phyloP scores from a whole-genome alignment of 2,113 vertebrate species.

The Miniopterus natalensis region DNA sequence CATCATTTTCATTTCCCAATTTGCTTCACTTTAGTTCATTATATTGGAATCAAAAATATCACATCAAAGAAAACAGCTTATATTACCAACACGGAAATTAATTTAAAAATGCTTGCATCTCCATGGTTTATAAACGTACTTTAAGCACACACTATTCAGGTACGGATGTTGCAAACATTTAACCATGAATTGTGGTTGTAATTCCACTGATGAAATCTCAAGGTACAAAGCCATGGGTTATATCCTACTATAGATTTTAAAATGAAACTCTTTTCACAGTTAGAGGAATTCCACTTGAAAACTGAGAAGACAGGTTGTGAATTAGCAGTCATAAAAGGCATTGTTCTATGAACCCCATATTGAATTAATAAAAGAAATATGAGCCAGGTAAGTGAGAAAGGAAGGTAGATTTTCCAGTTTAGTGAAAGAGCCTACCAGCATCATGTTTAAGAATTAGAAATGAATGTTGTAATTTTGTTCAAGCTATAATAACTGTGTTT shows the following conservation, averaged over 20 bases:
- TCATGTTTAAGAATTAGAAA: slow-evolving; percentile 38
- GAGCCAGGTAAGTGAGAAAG: neutral
- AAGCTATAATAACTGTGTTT: neutral
- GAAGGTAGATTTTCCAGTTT: slow-evolving; percentile 5
- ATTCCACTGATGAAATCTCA: slow-evolving; percentile 47
- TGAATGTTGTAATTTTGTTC: neutral
- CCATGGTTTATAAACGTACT: neutral
- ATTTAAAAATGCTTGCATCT: slow-evolving; percentile 30
- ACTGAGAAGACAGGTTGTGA: slow-evolving; percentile 56
- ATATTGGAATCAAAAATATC: neutral
- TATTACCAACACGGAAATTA: slow-evolving; percentile 2
- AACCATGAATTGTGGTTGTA: slow-evolving; percentile 60
- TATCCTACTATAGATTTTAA: slow-evolving; percentile 60
- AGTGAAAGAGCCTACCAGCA: neutral
- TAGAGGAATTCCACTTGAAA: slow-evolving; percentile 59
- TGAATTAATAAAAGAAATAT: slow-evolving; percentile 72
- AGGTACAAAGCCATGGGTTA: slow-evolving; percentile 24
- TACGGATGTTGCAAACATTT: neutral
- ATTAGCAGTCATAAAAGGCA: slow-evolving; percentile 68
- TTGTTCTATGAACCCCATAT: slow-evolving; percentile 56
- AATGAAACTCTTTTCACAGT: slow-evolving; percentile 59
- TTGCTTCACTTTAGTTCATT: neutral
- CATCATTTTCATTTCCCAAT: slow-evolving; percentile 24
- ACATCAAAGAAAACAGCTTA: neutral
- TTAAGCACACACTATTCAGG: neutral